Conservation (phyloP, 1,140 invertebrate genomes). For the Monomorium pharaonis region DNA sequence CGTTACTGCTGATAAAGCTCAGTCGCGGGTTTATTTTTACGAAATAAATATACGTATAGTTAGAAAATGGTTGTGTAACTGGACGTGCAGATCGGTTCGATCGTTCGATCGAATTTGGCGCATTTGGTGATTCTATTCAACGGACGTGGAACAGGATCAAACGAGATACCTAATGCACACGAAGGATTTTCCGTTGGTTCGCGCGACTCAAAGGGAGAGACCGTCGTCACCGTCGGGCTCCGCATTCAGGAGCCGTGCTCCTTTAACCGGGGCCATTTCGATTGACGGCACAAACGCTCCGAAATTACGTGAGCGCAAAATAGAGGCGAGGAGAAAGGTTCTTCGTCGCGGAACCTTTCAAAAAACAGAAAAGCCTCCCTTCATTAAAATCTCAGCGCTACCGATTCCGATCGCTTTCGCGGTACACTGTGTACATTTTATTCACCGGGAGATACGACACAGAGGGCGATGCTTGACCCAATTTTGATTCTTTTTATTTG, state of each 20-base stretch:
- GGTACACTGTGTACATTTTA: constrained; percentile 26
- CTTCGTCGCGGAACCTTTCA: neutral
- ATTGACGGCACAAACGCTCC: constrained; percentile 9
- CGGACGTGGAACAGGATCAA: constrained; percentile 18
- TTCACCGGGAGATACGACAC: constrained; percentile 19
- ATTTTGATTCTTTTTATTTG: constrained; percentile 62
- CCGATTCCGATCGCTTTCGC: constrained; percentile 6
- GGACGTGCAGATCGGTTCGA: neutral
- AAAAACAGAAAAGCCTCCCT: constrained; percentile 44
- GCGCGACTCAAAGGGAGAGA: neutral
- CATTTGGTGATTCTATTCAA: neutral
- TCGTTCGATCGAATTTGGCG: neutral
- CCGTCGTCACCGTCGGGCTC: neutral
- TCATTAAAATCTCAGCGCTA: constrained; percentile 33
- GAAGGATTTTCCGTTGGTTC: constrained; percentile 15
- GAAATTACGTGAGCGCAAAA: constrained; percentile 13
- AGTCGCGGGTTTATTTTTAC: neutral
- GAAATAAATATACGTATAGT: neutral
- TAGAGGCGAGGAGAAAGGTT: neutral
- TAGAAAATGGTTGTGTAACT: constrained; percentile 15
- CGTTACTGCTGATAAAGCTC: neutral
- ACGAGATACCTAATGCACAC: constrained; percentile 31
- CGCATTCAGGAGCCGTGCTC: neutral
- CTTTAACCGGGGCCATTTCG: constrained; percentile 24
- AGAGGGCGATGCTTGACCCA: constrained; percentile 51